These are phyloP conservation scores for Chlorops oryzae DNA, from an alignment of 1,140 invertebrate species.

Conservation along the genomic window DNA sequence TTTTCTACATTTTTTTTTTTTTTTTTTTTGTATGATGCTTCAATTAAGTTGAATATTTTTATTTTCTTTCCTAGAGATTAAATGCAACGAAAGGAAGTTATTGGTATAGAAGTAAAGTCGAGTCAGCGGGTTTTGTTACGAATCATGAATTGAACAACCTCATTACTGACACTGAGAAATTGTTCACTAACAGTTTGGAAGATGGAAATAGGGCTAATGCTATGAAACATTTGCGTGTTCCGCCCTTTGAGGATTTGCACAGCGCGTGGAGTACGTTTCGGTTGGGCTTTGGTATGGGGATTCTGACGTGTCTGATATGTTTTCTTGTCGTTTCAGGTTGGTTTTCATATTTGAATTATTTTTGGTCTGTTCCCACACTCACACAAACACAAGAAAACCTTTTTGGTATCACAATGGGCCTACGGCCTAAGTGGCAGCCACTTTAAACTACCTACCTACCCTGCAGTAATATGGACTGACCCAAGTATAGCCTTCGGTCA, in stretches of 20 bases:
- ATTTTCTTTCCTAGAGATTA: too few relatives aligned
- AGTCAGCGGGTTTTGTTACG: slow-evolving; percentile 11
- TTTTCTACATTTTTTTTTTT: too few relatives aligned
- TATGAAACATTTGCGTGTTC: slow-evolving; percentile 67
- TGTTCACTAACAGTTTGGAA: slow-evolving; percentile 61
- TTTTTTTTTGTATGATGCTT: too few relatives aligned
- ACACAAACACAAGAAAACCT: too few relatives aligned
- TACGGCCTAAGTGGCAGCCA: too few relatives aligned
- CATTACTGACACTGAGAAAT: slow-evolving; percentile 63
- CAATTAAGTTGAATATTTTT: too few relatives aligned
- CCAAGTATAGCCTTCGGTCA: too few relatives aligned
- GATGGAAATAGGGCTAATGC: slow-evolving; percentile 62
- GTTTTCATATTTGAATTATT: slow-evolving; percentile 39
- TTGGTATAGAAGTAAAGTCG: too few relatives aligned
- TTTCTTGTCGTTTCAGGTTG: slow-evolving; percentile 53
- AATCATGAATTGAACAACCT: slow-evolving; percentile 31
- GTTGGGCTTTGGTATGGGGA: slow-evolving; percentile 59
- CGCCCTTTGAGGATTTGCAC: slow-evolving; percentile 63
- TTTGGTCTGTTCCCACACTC: slow-evolving; percentile 16
- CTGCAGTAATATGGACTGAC: too few relatives aligned
- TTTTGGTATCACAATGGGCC: too few relatives aligned
- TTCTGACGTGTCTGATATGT: slow-evolving; percentile 57
- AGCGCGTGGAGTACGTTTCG: slow-evolving; percentile 59
- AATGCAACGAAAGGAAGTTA: too few relatives aligned
- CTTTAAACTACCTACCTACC: too few relatives aligned